A percentile compares a stretch with the other conserved stretches of the same genome.
Conservation (phyloP, 2,113 vertebrate genomes). For the Triplophysa siluroides region DNA sequence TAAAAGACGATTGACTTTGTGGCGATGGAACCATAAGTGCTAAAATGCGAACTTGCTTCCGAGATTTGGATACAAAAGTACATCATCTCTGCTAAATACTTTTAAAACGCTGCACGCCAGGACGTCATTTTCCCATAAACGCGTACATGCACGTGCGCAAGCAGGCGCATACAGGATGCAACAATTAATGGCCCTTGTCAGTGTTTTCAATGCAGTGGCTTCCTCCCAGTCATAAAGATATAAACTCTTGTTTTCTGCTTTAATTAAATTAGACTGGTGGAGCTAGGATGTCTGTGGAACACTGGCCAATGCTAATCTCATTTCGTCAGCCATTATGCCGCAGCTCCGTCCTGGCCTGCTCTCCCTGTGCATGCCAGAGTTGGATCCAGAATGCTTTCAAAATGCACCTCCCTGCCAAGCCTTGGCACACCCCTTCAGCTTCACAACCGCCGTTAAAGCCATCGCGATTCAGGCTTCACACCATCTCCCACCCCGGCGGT, state of each 20-base stretch:
- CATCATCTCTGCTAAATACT: too few relatives aligned
- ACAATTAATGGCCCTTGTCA: conserved; percentile 21
- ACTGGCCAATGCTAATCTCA: conserved; percentile 54
- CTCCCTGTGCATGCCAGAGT: conserved; percentile 30
- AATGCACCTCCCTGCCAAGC: conserved; percentile 42
- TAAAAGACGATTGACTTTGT: too few relatives aligned
- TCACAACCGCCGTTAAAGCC: background rate
- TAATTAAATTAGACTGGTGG: conserved; percentile 59
- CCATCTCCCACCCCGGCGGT: background rate
- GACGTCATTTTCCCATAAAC: background rate
- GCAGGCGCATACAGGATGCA: conserved; percentile 1
- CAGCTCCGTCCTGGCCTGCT: conserved; percentile 37
- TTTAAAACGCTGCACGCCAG: too few relatives aligned
- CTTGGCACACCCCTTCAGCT: conserved; percentile 29
- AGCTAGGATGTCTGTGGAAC: conserved; percentile 56
- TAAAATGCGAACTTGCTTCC: too few relatives aligned
- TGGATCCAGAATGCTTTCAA: conserved; percentile 2
- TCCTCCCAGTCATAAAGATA: conserved; percentile 51
- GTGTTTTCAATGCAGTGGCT: conserved; percentile 42
- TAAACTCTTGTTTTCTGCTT: conserved; percentile 56
- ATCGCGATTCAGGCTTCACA: background rate
- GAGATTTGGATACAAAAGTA: too few relatives aligned
- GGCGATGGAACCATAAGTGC: too few relatives aligned
- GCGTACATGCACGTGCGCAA: background rate
- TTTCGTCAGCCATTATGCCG: conserved; percentile 51